Base-by-base conservation (phyloP, 2,888 invertebrate species). In the Oscheius sp. region DNA sequence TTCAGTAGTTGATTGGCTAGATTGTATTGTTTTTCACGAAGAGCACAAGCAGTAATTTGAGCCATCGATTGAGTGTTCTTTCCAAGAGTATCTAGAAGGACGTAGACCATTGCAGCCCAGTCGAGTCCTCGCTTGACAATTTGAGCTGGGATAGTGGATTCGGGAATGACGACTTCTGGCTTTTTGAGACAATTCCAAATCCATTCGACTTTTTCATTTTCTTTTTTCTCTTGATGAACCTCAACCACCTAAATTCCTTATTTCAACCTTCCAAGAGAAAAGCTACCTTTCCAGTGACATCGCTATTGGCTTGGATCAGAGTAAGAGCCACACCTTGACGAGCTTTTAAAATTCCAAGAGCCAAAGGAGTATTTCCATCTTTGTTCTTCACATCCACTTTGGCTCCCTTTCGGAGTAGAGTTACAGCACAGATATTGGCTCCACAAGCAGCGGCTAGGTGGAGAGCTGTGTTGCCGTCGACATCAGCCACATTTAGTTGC, bases 31-130 rank as follows among this genome's bases (percentile, higher is more conserved):
- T 66, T 66, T 15, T 67, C 39, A 53, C 64, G 50, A 23, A 78
- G 17, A 8, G 75, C 75, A 17, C 74, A 74, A 20, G 69, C 71
- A 0, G 65, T 67, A 17, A 78, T 46, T 53, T 73, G 72, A 17
- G 71, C 69, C 64, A 78, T 64, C 1, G 74, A 68, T 2, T 50
- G 45, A 3, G 69, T 55, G 34, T 73, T 73, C 58, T 71, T 87
- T 82, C 65, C 87, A 86, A 88, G 76, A 61, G 83, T 82, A 61
- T 88, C 88, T 29, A 89, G 75, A 76, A 89, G 87, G 73, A 89
- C 86, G 78, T 88, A 89, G 25, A 78, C 75, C 72, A 78, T 76
- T 1, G 78, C 72, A 63, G 75, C 75, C 78, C 78, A 78, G 15
- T 50, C 69, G 25, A 67, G 65, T 34, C 73, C 75, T 20, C 73